Evolutionary conservation across 1,140 invertebrate genomes (phyloP).

Genomic region (Drosophila albomicans): DNA sequence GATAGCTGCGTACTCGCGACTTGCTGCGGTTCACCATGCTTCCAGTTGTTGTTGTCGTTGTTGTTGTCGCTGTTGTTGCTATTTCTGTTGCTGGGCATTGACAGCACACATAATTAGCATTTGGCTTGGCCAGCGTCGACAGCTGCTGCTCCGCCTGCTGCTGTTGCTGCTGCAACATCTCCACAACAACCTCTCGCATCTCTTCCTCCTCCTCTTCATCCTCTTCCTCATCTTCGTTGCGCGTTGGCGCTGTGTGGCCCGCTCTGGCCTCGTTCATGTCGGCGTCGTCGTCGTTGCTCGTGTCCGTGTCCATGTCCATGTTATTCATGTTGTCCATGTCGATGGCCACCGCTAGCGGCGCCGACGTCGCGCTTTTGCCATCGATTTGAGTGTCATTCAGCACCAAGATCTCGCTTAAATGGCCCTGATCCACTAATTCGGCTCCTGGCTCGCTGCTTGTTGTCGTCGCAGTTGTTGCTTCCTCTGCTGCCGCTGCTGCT

Average conservation of each 20-base stretch:
- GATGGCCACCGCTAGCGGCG: slow-evolving; percentile 63
- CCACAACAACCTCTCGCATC: slow-evolving; percentile 4
- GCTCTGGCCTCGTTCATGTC: slow-evolving; percentile 52
- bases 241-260: slow-evolving; percentile 69
- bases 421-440: slow-evolving; percentile 58
- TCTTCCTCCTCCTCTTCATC: slow-evolving; percentile 38
- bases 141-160: slow-evolving; percentile 41
- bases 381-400: slow-evolving; percentile 83
- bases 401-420: slow-evolving; percentile 80
- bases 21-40: slow-evolving; percentile 80
- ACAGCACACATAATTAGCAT: slow-evolving; percentile 81
- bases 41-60: slow-evolving; percentile 19
- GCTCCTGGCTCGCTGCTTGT: slow-evolving; percentile 28
- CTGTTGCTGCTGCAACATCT: slow-evolving; percentile 22
- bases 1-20: slow-evolving; percentile 86
- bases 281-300: slow-evolving; percentile 19
- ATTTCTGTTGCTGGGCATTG: slow-evolving; percentile 59
- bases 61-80: slow-evolving; percentile 27
- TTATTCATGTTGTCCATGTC: slow-evolving; percentile 56
- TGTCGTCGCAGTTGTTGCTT: slow-evolving; percentile 17
- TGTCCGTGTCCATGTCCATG: slow-evolving; percentile 55
- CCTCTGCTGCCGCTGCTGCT: slow-evolving; percentile 19
- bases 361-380: slow-evolving; percentile 47
- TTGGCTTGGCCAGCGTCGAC: slow-evolving; percentile 44
- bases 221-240: slow-evolving; percentile 69